A percentile compares a stretch with the other conserved stretches of the same genome.
These are phyloP conservation scores for Chaunax sp. DNA, from an alignment of 2,797 vertebrate genomes.

Conservation along the genomic window DNA sequence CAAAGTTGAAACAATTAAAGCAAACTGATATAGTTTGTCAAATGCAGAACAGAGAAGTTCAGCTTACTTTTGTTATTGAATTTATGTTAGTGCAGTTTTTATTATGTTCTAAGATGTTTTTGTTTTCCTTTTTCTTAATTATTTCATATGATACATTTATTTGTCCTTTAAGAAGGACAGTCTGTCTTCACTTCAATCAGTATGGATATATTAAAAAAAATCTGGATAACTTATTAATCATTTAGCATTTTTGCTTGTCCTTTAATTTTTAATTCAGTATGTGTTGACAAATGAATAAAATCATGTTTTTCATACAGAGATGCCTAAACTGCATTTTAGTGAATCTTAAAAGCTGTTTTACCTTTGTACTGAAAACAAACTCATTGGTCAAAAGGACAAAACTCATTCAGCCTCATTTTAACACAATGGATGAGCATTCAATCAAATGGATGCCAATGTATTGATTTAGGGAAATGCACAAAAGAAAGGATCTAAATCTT, in stretches of 20 bases:
- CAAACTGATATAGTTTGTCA: slow-evolving; percentile 19
- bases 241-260: slow-evolving; percentile 44
- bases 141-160: slow-evolving; percentile 63
- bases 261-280: slow-evolving; percentile 41
- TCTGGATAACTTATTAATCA: slow-evolving; percentile 66
- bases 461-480: slow-evolving; percentile 76
- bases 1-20: background rate
- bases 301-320: slow-evolving; percentile 20
- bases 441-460: slow-evolving; percentile 80
- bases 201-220: slow-evolving; percentile 45
- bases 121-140: slow-evolving; percentile 15
- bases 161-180: slow-evolving; percentile 72
- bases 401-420: slow-evolving; percentile 70
- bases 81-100: slow-evolving; percentile 5
- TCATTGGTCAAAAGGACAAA: slow-evolving; percentile 73
- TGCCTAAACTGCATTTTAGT: slow-evolving; percentile 34
- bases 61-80: background rate
- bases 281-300: slow-evolving; percentile 29
- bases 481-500: slow-evolving; percentile 80
- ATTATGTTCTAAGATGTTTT: background rate
- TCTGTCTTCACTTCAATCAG: slow-evolving; percentile 71
- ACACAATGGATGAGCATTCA: slow-evolving; percentile 76
- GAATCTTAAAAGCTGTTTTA: slow-evolving; percentile 26
- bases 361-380: slow-evolving; percentile 46
- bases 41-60: slow-evolving; percentile 22